A percentile compares a stretch with the other conserved stretches of the same genome.
Conservation (phyloP, 2,888 invertebrate genomes). For the Siphonodentalium dalli region DNA sequence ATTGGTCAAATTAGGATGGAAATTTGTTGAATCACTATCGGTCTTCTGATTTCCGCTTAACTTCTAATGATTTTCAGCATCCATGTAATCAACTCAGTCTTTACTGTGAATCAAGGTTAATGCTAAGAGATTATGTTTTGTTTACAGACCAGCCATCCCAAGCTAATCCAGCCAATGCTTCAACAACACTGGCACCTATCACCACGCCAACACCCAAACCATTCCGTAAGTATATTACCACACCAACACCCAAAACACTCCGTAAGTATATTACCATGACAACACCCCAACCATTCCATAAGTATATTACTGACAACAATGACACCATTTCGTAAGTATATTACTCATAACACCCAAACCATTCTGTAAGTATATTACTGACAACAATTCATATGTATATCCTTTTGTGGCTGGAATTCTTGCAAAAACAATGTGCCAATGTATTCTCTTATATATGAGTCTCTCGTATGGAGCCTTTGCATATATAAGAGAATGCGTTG, state of each 20-base stretch:
- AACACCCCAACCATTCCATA: conserved; percentile 23
- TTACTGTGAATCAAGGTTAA: too few species aligned
- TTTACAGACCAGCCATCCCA: conserved; percentile 33
- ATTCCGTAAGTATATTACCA: conserved; percentile 31
- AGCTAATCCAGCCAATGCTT: conserved; percentile 27
- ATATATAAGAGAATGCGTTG: too few species aligned
- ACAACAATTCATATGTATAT: neutral
- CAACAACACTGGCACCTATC: conserved; percentile 19
- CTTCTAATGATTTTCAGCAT: too few species aligned
- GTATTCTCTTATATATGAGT: too few species aligned
- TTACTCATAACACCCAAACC: conserved; percentile 12
- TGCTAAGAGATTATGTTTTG: neutral
- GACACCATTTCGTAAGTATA: conserved; percentile 31
- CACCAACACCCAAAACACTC: conserved; percentile 15
- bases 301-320: neutral
- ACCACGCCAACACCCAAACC: conserved; percentile 22
- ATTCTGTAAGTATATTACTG: conserved; percentile 22
- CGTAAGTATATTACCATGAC: conserved; percentile 14
- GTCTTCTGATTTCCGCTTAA: too few species aligned
- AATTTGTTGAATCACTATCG: too few species aligned
- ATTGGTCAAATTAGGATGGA: too few species aligned
- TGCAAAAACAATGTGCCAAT: too few species aligned
- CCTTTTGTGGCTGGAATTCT: too few species aligned
- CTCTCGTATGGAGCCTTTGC: too few species aligned
- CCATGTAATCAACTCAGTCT: too few species aligned